Percentiles rank a stretch among this genome's conserved stretches.
Evolutionary conservation across 2,113 vertebrate genomes (phyloP).

Genomic region (Mormyrus lacerda): DNA sequence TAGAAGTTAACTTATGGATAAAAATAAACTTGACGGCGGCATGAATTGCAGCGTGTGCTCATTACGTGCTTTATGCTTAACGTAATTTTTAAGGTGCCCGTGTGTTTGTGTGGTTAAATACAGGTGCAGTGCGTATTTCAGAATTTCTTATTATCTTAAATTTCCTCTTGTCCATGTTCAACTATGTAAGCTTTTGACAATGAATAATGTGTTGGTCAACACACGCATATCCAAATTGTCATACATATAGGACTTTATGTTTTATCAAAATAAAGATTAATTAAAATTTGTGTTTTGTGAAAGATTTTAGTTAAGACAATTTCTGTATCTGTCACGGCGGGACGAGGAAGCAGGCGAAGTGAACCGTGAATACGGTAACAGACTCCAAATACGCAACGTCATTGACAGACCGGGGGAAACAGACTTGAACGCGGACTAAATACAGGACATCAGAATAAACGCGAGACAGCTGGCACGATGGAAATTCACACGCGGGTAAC

Average conservation of each 20-base stretch:
- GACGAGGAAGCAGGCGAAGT: too few relatives aligned
- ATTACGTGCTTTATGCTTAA: background rate
- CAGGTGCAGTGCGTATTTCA: background rate
- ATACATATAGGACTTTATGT: background rate
- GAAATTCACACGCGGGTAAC: too few relatives aligned
- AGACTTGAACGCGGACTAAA: too few relatives aligned
- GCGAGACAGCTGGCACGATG: too few relatives aligned
- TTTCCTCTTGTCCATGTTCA: too few relatives aligned
- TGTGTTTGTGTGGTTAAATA: background rate
- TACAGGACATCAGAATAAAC: too few relatives aligned
- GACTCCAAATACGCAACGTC: too few relatives aligned
- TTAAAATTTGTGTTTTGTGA: background rate
- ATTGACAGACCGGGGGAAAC: too few relatives aligned
- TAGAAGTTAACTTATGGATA: background rate
- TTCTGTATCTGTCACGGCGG: too few relatives aligned
- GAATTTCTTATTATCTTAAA: background rate
- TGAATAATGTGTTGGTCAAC: background rate
- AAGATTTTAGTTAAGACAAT: background rate
- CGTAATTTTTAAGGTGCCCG: background rate
- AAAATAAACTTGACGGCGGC: background rate
- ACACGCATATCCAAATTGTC: background rate
- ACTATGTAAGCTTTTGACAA: background rate
- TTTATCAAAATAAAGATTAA: background rate
- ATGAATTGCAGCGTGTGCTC: background rate
- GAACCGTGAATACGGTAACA: too few relatives aligned